Evolutionary conservation across 2,797 vertebrate species (phyloP).

Genomic region (Orientallactaga sibirica): DNA sequence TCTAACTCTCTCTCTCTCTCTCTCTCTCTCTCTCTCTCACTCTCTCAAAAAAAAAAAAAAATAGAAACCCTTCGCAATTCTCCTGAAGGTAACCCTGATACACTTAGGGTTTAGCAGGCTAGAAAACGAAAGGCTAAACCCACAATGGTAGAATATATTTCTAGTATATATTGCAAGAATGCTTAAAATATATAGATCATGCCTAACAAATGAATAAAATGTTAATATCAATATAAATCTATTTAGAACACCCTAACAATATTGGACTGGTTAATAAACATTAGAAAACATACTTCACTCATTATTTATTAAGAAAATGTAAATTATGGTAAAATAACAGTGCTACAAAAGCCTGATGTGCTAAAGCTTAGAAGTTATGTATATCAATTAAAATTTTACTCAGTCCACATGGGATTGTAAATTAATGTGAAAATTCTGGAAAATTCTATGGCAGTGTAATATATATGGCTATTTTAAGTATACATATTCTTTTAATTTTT

Average conservation of each 20-base stretch:
- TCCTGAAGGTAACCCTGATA: background rate
- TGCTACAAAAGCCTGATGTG: background rate
- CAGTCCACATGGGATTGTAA: background rate
- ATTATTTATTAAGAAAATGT: background rate
- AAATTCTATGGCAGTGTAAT: background rate
- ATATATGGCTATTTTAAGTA: background rate
- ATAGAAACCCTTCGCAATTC: no score
- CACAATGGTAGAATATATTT: no score
- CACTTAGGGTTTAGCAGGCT: background rate
- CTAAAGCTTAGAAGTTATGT: background rate
- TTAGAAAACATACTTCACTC: background rate
- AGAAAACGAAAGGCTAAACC: no score
- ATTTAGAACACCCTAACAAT: background rate
- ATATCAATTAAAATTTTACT: background rate
- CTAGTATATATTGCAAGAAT: background rate
- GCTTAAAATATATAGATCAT: background rate
- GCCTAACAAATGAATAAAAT: background rate
- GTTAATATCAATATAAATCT: background rate
- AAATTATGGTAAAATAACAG: background rate
- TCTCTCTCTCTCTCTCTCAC: no score
- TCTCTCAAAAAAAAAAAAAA: no score
- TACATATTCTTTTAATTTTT: background rate
- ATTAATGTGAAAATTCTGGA: background rate
- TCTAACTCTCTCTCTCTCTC: no score
- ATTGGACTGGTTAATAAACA: background rate